These are phyloP conservation scores for Hylia prasina DNA, from an alignment of 2,113 vertebrate genomes.

Conservation along the genomic window DNA sequence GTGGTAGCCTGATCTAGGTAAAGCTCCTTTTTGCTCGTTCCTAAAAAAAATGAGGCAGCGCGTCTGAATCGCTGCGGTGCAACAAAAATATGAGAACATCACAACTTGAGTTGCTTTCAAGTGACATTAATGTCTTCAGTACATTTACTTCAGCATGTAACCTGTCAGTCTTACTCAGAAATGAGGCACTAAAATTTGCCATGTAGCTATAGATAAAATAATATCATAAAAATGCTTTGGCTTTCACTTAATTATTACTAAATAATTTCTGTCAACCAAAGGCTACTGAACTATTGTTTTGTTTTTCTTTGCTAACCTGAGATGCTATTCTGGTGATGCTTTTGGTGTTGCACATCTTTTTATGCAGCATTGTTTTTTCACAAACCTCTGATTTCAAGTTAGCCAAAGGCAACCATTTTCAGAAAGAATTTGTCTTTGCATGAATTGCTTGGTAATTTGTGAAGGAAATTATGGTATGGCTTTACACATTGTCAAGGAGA, in stretches of 20 bases:
- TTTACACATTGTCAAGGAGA: background rate
- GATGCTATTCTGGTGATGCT: background rate
- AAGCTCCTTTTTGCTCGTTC: constrained; percentile 21
- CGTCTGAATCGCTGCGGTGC: background rate
- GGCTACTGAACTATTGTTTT: background rate
- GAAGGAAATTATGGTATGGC: background rate
- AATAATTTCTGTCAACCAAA: background rate
- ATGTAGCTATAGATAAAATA: background rate
- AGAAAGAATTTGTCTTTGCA: background rate
- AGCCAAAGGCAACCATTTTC: background rate
- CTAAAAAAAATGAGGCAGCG: background rate
- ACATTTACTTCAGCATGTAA: constrained; percentile 13
- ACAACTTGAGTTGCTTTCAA: background rate
- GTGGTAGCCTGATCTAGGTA: background rate
- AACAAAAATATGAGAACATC: background rate
- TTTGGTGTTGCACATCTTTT: background rate
- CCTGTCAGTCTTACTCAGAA: background rate
- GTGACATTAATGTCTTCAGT: constrained; percentile 30
- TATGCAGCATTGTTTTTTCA: background rate
- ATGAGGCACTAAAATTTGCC: background rate
- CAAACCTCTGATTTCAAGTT: background rate
- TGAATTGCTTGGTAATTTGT: background rate
- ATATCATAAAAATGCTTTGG: background rate
- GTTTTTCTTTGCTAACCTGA: background rate
- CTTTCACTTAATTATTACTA: background rate